Percentiles rank a stretch among this genome's conserved stretches.
Evolutionary conservation across 2,113 vertebrate species (phyloP).

Genomic region (Passer montanus): DNA sequence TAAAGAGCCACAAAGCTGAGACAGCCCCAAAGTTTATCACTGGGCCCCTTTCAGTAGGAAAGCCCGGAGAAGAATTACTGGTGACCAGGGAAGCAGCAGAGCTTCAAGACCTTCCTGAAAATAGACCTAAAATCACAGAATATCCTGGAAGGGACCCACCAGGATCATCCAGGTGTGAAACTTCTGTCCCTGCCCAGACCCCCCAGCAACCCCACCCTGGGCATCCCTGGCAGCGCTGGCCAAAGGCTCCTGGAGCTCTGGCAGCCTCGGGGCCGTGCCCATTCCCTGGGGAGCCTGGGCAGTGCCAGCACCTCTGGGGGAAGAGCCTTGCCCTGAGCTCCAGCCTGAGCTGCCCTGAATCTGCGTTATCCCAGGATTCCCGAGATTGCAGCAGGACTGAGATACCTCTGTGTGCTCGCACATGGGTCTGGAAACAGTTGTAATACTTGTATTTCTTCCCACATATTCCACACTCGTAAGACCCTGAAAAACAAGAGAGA

Average conservation of each 20-base stretch:
- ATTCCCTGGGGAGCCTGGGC: neutral
- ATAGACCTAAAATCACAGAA: neutral
- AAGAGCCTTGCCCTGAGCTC: neutral
- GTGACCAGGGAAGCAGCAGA: neutral
- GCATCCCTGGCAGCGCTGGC: neutral
- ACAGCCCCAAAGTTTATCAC: neutral
- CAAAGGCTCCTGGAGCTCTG: neutral
- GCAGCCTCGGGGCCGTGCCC: neutral
- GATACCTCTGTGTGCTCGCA: constrained; percentile 95
- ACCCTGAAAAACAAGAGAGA: constrained; percentile 81
- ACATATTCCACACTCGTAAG: constrained; percentile 94
- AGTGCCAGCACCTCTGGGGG: neutral
- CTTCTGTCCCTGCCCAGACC: fast-evolving
- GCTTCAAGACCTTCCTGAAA: neutral
- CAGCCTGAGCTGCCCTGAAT: neutral
- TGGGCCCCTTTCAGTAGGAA: neutral
- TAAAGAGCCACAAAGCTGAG: neutral
- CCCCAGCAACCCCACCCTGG: neutral
- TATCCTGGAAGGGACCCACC: neutral
- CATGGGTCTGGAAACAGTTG: constrained; percentile 99
- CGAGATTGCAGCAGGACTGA: neutral
- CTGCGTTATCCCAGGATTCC: neutral
- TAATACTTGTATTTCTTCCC: constrained; percentile 99
- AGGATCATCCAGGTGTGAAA: neutral
- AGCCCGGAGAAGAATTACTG: neutral